Percentiles rank a stretch among this genome's conserved stretches.
phyloP scores from a whole-genome alignment of 1,140 invertebrate species.

The Solenopsis fugax region DNA sequence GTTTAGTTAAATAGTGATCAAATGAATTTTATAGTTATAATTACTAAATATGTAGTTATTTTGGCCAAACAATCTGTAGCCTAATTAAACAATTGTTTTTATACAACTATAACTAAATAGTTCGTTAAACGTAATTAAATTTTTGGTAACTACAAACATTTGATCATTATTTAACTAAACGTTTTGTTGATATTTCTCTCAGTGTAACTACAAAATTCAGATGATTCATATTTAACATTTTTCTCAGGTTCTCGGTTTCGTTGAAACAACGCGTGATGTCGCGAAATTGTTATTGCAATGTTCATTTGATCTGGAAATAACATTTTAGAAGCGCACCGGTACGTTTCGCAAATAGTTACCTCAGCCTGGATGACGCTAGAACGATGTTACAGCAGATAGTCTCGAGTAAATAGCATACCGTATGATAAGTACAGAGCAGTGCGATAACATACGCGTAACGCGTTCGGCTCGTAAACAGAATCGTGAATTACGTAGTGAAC shows the following conservation, averaged over 20 bases:
- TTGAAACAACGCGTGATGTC: not conserved
- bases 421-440: conserved; percentile 5
- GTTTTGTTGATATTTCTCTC: no score
- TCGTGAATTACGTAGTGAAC: conserved; percentile 11
- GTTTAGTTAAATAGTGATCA: no score
- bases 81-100: no score
- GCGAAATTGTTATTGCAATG: not conserved
- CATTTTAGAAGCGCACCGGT: not conserved
- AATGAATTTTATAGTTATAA: no score
- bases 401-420: not conserved
- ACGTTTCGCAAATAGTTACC: not conserved
- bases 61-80: no score
- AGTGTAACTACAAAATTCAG: no score
- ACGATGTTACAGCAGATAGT: not conserved
- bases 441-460: conserved; percentile 34
- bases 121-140: no score
- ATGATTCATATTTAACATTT: not conserved
- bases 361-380: conserved; percentile 1
- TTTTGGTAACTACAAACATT: no score
- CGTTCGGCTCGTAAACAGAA: conserved; percentile 29
- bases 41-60: no score
- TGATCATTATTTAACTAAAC: no score
- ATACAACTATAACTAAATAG: no score
- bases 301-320: not conserved
- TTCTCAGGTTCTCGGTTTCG: not conserved